These are phyloP conservation scores for Bubo blakistoni DNA, from an alignment of 2,113 vertebrate species.

Conservation along the genomic window DNA sequence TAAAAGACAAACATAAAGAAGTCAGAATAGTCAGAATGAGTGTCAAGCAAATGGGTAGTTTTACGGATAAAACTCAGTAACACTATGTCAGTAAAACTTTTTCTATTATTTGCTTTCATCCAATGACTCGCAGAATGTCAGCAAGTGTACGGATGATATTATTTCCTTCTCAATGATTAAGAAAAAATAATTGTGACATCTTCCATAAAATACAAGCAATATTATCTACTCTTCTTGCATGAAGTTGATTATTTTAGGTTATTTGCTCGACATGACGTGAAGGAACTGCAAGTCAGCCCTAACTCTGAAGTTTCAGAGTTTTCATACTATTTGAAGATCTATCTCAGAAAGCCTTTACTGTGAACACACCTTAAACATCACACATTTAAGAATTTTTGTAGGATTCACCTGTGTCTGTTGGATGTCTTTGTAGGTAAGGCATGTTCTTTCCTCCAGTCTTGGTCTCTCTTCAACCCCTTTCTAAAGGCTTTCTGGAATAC, in stretches of 20 bases:
- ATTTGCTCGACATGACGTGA: background rate
- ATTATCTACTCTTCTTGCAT: background rate
- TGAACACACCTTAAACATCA: accelerated
- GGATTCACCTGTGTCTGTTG: background rate
- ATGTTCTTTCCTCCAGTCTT: background rate
- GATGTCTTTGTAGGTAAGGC: background rate
- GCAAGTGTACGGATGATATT: background rate
- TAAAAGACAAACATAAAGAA: background rate
- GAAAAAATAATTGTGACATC: background rate
- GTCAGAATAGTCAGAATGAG: background rate
- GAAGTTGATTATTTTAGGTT: background rate
- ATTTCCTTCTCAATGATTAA: background rate
- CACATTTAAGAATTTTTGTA: background rate
- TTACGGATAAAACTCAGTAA: background rate
- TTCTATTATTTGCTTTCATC: background rate
- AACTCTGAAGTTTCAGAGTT: background rate
- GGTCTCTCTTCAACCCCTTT: background rate
- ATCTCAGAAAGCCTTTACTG: background rate
- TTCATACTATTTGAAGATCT: background rate
- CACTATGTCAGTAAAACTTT: background rate
- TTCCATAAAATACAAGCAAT: background rate
- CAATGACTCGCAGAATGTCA: background rate
- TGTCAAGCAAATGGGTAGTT: background rate
- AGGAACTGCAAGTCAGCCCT: background rate
- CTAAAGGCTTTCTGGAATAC: background rate